Evolutionary conservation across 2,888 invertebrate genomes (phyloP), one percentile per base, ranked within the genome.

Genomic region (Gastracanthus pulcherrimus): DNA sequence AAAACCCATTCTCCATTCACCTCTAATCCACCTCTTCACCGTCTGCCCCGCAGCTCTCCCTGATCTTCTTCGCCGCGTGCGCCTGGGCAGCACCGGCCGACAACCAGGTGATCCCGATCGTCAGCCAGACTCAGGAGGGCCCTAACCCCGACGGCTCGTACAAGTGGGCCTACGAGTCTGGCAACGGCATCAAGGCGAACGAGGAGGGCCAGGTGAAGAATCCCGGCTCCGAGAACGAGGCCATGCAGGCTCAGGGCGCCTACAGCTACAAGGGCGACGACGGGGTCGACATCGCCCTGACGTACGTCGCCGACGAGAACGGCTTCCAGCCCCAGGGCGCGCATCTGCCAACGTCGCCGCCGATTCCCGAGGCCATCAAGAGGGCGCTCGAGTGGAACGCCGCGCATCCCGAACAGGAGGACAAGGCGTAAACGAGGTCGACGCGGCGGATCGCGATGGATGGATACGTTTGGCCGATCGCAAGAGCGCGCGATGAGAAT

Each of bases 241-340:
- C 88, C 0, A 87, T 87, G 82, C 86, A 90, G 4, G 93, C 92
- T 1, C 91, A 92, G 77, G 94, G 94, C 16, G 89, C 91, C 1
- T 93, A 90, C 88, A 92, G 92, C 23, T 94, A 93, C 87, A 92
- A 92, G 26, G 93, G 94, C 31, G 94, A 94, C 16, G 95, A 95
- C 84, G 95, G 95, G n/a, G 91, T 93, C 60, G 92, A 92, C 16
- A 92, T 94, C 85, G 88, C 91, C n/a, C 89, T 95, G 81, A 91
- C 92, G 64, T 96, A 95, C 91, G 88, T 93, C 79, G 95, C 96
- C 84, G 94, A 95, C 86, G 95, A 95, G 89, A 94, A 94, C 84
- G 95, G 96, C 80, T 95, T 94, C 93, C 94, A 94, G 83, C 94
- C 95, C 36, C 91, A 92, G 90, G 95, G 92, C 45, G 90, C 87